Evolutionary conservation across 1,140 invertebrate species (phyloP).

Genomic region (Drosophila obscura): DNA sequence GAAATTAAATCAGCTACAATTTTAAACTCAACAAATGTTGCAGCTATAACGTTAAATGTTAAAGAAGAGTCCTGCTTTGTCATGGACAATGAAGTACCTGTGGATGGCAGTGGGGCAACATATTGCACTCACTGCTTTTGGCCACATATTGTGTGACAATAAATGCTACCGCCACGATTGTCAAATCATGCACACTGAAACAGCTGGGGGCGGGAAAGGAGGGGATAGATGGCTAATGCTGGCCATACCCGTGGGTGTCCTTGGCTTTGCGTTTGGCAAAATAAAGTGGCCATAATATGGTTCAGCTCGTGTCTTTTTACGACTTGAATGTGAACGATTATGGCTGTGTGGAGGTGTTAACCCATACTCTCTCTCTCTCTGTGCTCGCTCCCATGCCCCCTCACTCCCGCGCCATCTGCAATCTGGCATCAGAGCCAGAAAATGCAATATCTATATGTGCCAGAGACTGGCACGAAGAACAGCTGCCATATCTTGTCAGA

Average conservation of each 20-base stretch:
- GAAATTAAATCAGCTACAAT: no score
- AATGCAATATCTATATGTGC: conserved; percentile 58
- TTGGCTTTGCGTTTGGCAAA: conserved; percentile 27
- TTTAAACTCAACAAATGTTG: no score
- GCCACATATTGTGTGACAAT: no score
- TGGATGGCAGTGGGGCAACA: no score
- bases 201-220: background rate
- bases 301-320: conserved; percentile 63
- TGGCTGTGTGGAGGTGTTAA: conserved; percentile 35
- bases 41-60: no score
- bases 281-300: conserved; percentile 57
- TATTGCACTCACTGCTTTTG: no score
- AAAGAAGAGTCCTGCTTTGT: no score
- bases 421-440: conserved; percentile 3
- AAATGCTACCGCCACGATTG: no score
- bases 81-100: no score
- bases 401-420: background rate
- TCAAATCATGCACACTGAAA: no score
- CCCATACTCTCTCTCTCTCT: background rate
- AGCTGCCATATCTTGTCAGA: conserved; percentile 75
- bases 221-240: conserved; percentile 4
- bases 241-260: background rate
- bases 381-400: background rate
- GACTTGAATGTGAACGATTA: conserved; percentile 65
- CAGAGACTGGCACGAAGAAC: conserved; percentile 26